Evolutionary conservation across 2,888 invertebrate species (phyloP), one percentile per base, ranked within the genome.

Genomic region (Nomada hirtipes): DNA sequence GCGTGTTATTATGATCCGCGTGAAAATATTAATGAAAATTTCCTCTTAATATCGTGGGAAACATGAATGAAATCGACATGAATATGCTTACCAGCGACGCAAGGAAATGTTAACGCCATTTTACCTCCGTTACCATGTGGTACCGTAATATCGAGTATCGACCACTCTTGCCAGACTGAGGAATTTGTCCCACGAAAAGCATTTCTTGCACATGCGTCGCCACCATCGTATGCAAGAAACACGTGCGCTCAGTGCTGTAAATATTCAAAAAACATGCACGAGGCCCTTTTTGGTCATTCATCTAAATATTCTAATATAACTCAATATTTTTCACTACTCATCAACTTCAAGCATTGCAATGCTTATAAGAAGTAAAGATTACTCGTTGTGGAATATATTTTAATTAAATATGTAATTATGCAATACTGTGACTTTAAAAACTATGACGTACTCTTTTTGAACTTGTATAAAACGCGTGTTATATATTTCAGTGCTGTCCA

Each of bases 71-170:
- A 63, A 67, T 71, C 65, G 70, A 70, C 29, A 47, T 13, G 67
- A 88, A 89, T 88, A 88, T 86, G 81, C 93, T 92, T 91, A 94
- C 94, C 93, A 91, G 93, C 94, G 85, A 94, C 91, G 88, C 93
- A 94, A 89, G 94, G 94, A 86, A 93, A 91, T 89, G 90, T 89
- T 87, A 91, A 91, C 92, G 94, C 94, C 94, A 94, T 94, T 93
- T 93, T 94, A 91, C 88, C 88, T 89, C 85, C 82, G 85, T 90
- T 89, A 92, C 92, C 92, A 92, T 92, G 92, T 91, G 92, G 88
- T 89, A 79, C 70, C 77, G 72, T 72, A 81, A 73, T 76, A 81
- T 85, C 85, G 85, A 86, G 69, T 80, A 86, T 86, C 85, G 86
- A 86, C 77, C 70, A 74, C 61, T 75, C 77, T 79, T 78, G 64